Evolutionary conservation across 2,113 vertebrate genomes (phyloP).

Genomic region (Rhinichthys klamathensis): DNA sequence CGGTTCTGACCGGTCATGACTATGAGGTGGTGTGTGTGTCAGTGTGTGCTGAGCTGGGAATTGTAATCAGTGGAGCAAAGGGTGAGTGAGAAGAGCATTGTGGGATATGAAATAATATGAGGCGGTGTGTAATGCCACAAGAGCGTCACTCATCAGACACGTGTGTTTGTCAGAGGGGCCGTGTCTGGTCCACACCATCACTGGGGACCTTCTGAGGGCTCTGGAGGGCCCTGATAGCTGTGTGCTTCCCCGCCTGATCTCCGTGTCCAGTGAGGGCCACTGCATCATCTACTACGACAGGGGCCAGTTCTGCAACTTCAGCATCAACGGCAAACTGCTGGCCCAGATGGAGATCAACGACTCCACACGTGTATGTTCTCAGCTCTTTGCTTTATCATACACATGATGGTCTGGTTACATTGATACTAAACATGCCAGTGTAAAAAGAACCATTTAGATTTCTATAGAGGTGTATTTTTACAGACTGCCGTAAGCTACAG

Average conservation of each 20-base stretch:
- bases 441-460: no score
- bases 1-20: slow-evolving; percentile 95
- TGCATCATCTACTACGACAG: slow-evolving; percentile 97
- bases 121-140: not conserved
- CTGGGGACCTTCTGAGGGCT: slow-evolving; percentile 93
- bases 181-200: slow-evolving; percentile 98
- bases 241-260: slow-evolving; percentile 86
- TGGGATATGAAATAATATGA: not conserved
- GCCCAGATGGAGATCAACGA: slow-evolving; percentile 98
- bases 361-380: slow-evolving; percentile 85
- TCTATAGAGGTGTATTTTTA: no score
- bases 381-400: not conserved
- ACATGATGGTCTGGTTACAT: not conserved
- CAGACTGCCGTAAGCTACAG: no score
- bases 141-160: not conserved
- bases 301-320: slow-evolving; percentile 91
- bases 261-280: slow-evolving; percentile 95
- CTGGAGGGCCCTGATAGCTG: slow-evolving; percentile 93
- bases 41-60: slow-evolving; percentile 95
- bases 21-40: slow-evolving; percentile 97
- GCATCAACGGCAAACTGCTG: slow-evolving; percentile 96
- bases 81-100: slow-evolving; percentile 76
- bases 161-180: slow-evolving; percentile 84
- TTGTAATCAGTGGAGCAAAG: slow-evolving; percentile 99
- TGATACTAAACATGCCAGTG: not conserved